A percentile compares a stretch with the other conserved stretches of the same genome.
phyloP scores from a whole-genome alignment of 2,113 vertebrate species.

The Pygoscelis antarcticus region DNA sequence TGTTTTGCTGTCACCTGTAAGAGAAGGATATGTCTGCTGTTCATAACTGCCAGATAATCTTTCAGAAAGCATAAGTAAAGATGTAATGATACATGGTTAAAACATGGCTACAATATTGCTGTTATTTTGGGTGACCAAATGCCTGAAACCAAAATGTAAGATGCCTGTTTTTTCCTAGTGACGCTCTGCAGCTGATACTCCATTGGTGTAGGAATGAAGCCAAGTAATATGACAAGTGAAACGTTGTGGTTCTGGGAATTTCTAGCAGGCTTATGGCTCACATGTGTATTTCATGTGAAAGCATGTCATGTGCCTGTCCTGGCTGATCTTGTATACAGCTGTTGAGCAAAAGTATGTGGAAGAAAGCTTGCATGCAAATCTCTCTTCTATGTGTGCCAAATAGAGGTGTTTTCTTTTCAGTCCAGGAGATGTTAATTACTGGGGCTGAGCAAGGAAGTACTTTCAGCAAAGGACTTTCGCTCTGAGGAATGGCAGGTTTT shows the following conservation, averaged over 20 bases:
- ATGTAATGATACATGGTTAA: not conserved
- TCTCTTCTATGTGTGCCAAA: not conserved
- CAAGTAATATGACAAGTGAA: conserved; percentile 46
- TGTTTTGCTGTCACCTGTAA: not conserved
- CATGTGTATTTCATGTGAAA: conserved; percentile 47
- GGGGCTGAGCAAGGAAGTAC: not conserved
- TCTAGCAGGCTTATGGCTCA: conserved; percentile 21
- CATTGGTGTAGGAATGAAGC: not conserved
- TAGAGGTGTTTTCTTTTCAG: not conserved
- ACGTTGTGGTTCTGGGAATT: conserved; percentile 50
- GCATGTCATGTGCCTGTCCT: conserved; percentile 24
- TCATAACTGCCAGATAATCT: not conserved
- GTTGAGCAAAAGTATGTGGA: conserved; percentile 29
- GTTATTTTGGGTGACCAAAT: not conserved
- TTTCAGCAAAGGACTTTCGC: not conserved
- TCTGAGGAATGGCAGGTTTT: not conserved
- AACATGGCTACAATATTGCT: not conserved
- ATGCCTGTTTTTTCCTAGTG: not conserved
- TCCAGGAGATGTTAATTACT: not conserved
- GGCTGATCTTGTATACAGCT: conserved; percentile 18
- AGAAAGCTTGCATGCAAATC: conserved; percentile 29
- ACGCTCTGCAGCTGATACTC: not conserved
- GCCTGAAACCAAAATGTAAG: not conserved
- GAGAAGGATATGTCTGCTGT: not conserved
- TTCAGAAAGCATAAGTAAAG: not conserved